Evolutionary conservation across 2,888 invertebrate species (phyloP).

Genomic region (Fabriciana adippe): DNA sequence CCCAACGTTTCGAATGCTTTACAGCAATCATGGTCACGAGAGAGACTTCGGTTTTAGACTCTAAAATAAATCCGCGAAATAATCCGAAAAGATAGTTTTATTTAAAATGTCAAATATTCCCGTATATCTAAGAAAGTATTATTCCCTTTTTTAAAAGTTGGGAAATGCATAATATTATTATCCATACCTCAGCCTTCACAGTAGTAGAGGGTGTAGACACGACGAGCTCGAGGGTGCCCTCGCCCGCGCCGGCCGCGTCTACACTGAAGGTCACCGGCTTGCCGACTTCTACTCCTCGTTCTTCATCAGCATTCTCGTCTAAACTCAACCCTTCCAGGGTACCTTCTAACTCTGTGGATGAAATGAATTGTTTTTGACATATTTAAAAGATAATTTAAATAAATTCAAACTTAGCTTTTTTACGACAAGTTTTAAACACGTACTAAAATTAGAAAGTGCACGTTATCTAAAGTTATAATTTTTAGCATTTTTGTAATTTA

Average conservation of each 20-base stretch:
- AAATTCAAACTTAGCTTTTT: not conserved
- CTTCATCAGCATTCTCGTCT: conserved; percentile 70
- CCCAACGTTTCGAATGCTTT: too few relatives aligned
- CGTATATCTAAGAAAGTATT: too few relatives aligned
- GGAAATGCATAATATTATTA: not conserved
- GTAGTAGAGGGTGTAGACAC: conserved; percentile 94
- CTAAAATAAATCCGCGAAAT: too few relatives aligned
- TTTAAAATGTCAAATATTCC: too few relatives aligned
- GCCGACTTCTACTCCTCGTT: conserved; percentile 85
- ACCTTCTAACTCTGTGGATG: conserved; percentile 70
- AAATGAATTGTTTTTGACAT: not conserved
- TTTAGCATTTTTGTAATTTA: too few relatives aligned
- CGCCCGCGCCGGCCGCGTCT: conserved; percentile 96
- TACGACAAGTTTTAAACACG: too few relatives aligned
- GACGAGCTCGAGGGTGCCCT: conserved; percentile 95
- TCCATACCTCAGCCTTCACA: conserved; percentile 90
- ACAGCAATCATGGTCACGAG: too few relatives aligned
- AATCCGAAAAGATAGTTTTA: too few relatives aligned
- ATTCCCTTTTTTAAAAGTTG: not conserved
- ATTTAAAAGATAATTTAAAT: not conserved
- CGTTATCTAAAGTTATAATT: too few relatives aligned
- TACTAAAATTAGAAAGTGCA: too few relatives aligned
- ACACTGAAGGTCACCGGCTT: conserved; percentile 96
- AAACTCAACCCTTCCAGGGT: conserved; percentile 75
- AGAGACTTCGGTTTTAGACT: too few relatives aligned